Conservation (phyloP, 2,888 invertebrate genomes). For the Cerastis rubricosa region DNA sequence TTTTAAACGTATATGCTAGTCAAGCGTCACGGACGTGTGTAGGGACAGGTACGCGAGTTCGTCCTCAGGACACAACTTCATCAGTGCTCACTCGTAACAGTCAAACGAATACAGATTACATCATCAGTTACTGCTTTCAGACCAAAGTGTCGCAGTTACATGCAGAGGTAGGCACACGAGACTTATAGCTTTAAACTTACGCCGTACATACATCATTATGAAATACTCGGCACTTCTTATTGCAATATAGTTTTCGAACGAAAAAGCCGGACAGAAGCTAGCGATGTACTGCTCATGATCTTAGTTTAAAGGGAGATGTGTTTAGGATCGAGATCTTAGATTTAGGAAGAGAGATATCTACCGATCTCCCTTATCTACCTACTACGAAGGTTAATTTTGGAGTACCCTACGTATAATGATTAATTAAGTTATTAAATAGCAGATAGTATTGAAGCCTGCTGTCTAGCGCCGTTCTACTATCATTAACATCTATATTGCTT, state of each 20-base stretch:
- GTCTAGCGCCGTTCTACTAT: slow-evolving; percentile 45
- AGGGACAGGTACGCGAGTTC: slow-evolving; percentile 32
- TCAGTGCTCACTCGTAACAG: slow-evolving; percentile 27
- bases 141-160: slow-evolving; percentile 52
- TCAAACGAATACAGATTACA: slow-evolving; percentile 27
- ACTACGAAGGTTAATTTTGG: slow-evolving; percentile 17
- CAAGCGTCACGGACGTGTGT: slow-evolving; percentile 4
- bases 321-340: slow-evolving; percentile 21
- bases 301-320: slow-evolving; percentile 22
- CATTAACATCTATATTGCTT: slow-evolving; percentile 42
- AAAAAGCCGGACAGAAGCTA: slow-evolving; percentile 45
- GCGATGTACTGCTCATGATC: slow-evolving; percentile 38
- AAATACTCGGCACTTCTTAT: slow-evolving; percentile 58
- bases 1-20: neutral
- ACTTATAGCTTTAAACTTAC: slow-evolving; percentile 48
- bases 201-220: slow-evolving; percentile 47
- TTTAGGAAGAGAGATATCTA: slow-evolving; percentile 14
- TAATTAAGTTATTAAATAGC: slow-evolving; percentile 45
- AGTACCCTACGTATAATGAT: slow-evolving; percentile 38
- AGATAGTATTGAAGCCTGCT: slow-evolving; percentile 39
- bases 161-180: slow-evolving; percentile 58
- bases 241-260: slow-evolving; percentile 37
- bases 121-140: slow-evolving; percentile 60
- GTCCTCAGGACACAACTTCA: slow-evolving; percentile 23
- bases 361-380: slow-evolving; percentile 9